Evolutionary conservation across 2,797 vertebrate species (phyloP), one percentile per base, ranked within the genome.

Genomic region (Sebastiscus tertius): DNA sequence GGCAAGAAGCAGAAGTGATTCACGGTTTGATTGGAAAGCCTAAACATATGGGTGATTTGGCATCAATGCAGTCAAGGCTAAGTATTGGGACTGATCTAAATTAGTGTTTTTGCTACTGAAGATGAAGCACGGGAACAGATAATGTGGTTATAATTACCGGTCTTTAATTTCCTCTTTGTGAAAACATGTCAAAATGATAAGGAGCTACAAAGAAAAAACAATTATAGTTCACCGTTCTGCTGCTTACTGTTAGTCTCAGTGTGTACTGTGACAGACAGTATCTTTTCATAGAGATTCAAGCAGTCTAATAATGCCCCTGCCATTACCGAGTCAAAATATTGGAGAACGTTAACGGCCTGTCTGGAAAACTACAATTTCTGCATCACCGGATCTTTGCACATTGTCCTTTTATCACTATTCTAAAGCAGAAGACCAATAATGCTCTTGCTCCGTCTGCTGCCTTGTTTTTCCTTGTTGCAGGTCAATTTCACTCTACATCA

Each of bases 121-220:
- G 58, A 79, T 79, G 27, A 84, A 60, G 66, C 31, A 65, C 3
- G 1, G 14, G 42, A 78, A 54, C 55, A 83, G 27, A 79, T 31
- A 18, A 29, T 56, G 52, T 49, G 9, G 14, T 76, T 62, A 54
- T 79, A 87, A 90, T 87, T 81, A 86, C 52, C 1, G 1, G 3
- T 42, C 56, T 87, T 79, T 69, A 58, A 80, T 71, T 76, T 75
- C 34, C 29, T 82, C 22, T 79, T 69, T 74, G 54, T 68, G 58
- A 88, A 88, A 87, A 86, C 61, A 69, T 65, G 78, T 81, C 82
- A 89, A 34, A 72, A 52, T 74, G 67, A 88, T 75, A 72, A 83
- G 74, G 74, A 82, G 81, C 46, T 9, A 52, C 14, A 64, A 60
- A 31, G 11, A 14, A 39, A 27, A 42, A n/a, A 52, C 12, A 71